Percentiles rank a stretch among this genome's conserved stretches.
Evolutionary conservation across 2,113 vertebrate genomes (phyloP).

Genomic region (Myotis brandtii): DNA sequence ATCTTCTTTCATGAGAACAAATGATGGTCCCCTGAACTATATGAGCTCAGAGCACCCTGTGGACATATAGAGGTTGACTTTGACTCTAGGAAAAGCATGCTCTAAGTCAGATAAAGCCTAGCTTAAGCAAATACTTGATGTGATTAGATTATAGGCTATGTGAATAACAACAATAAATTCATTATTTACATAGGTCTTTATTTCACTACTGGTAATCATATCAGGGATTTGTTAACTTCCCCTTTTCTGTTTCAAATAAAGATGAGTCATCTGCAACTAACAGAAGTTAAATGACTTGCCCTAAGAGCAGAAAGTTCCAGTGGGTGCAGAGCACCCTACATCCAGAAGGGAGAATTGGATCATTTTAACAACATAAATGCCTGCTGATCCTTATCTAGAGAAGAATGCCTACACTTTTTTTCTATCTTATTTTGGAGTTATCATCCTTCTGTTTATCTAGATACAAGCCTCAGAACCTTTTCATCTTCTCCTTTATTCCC

Average conservation of each 20-base stretch:
- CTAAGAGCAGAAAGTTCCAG: neutral
- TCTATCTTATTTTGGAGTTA: neutral
- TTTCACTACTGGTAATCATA: neutral
- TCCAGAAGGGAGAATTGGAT: neutral
- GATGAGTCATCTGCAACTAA: slow-evolving; percentile 38
- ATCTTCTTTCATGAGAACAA: neutral
- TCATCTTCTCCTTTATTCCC: neutral
- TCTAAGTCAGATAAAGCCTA: neutral
- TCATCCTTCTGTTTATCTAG: neutral
- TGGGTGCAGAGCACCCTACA: neutral
- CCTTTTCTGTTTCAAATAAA: neutral
- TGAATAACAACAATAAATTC: slow-evolving; percentile 28
- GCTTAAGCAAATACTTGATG: neutral
- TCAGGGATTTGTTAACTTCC: neutral
- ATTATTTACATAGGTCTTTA: neutral
- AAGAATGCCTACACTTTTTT: neutral
- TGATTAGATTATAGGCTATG: neutral
- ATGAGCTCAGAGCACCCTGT: neutral
- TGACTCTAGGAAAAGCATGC: neutral
- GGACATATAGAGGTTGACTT: neutral
- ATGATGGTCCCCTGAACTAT: neutral
- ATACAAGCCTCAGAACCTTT: neutral
- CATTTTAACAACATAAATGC: neutral
- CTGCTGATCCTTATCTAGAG: neutral
- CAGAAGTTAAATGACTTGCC: neutral